These are phyloP conservation scores for Hemicentrotus pulcherrimus DNA, from an alignment of 35 echinoderm and acorn worm species.

Conservation along the genomic window DNA sequence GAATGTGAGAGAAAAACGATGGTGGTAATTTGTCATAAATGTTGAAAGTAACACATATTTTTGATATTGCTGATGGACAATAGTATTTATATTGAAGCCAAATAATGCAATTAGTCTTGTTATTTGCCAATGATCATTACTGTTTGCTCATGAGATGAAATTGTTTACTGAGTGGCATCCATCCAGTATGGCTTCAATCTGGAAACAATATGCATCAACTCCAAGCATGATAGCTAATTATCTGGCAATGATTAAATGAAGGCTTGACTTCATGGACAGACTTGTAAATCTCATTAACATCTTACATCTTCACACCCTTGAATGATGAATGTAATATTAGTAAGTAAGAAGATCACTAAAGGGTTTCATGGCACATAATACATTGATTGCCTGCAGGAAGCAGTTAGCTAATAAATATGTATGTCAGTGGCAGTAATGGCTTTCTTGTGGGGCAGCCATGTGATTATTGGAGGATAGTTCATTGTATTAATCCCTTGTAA, in stretches of 20 bases:
- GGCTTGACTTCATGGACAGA: background rate
- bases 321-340: background rate
- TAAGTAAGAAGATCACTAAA: background rate
- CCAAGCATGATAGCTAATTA: background rate
- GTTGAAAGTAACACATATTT: no score
- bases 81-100: no score
- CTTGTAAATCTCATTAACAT: background rate
- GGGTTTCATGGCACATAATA: background rate
- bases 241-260: background rate
- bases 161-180: background rate
- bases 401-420: no score
- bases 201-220: background rate
- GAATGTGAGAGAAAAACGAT: no score
- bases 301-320: background rate
- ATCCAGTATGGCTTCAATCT: background rate
- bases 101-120: background rate
- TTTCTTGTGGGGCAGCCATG: no score
- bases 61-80: no score
- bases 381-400: no score
- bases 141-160: background rate
- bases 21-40: no score
- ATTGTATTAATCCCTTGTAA: background rate
- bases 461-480: background rate
- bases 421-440: no score
- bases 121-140: background rate